These are phyloP conservation scores for Elephas maximus DNA, from an alignment of 2,113 vertebrate species.

Conservation along the genomic window DNA sequence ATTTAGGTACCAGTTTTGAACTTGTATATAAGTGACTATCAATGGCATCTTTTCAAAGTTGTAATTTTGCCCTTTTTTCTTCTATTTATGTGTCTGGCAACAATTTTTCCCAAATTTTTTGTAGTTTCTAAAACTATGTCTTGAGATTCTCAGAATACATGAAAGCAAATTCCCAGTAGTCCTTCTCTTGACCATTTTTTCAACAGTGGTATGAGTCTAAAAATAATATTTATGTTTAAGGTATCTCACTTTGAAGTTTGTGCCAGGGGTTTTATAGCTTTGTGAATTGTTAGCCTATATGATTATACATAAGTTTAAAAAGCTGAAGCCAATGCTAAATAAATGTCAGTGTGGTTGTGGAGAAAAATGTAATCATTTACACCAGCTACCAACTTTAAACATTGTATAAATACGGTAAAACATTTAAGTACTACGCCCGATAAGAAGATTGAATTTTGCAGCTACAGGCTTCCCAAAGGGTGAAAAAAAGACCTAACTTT, in stretches of 20 bases:
- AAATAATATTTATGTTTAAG: conserved; percentile 83
- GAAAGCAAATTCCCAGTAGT: conserved; percentile 74
- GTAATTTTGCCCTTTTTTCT: conserved; percentile 41
- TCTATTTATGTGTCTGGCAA: conserved; percentile 69
- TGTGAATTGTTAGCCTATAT: conserved; percentile 73
- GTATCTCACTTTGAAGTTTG: conserved; percentile 78
- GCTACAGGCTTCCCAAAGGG: background rate
- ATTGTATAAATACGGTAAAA: conserved; percentile 72
- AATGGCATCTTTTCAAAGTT: conserved; percentile 68
- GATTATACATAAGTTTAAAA: conserved; percentile 77
- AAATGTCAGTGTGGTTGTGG: conserved; percentile 73
- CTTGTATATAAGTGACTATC: conserved; percentile 47
- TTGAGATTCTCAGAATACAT: conserved; percentile 79
- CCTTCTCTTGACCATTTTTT: conserved; percentile 72
- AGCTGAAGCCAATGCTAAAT: conserved; percentile 70
- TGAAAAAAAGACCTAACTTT: background rate
- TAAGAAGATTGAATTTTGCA: conserved; percentile 40
- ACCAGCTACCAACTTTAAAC: conserved; percentile 61
- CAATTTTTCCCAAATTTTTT: conserved; percentile 67
- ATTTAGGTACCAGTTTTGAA: conserved; percentile 71
- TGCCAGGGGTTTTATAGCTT: conserved; percentile 75
- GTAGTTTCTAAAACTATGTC: conserved; percentile 75
- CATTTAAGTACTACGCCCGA: conserved; percentile 23
- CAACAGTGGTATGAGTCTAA: conserved; percentile 69
- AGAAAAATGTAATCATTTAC: conserved; percentile 72